Evolutionary conservation across 2,797 vertebrate species (phyloP), one percentile per base, ranked within the genome.

Genomic region (Spinus pinus): DNA sequence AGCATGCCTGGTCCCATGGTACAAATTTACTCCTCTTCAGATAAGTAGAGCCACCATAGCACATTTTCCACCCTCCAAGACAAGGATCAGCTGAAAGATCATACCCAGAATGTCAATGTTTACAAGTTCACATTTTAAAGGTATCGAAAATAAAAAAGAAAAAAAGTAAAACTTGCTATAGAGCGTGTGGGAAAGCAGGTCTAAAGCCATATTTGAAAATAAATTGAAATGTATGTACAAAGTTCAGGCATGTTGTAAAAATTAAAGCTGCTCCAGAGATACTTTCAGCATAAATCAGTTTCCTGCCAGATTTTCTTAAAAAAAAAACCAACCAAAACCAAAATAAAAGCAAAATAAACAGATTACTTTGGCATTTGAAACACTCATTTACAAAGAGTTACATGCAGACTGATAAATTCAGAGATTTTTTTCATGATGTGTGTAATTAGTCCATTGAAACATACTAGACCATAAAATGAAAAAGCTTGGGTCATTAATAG

Each of bases 181-280:
- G 39, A 17, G 15, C 3, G 2, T 8, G 25, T 56, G 20, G 27
- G 41, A 82, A 93, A 95, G n/a, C 33, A 66, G 6, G 15, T 64
- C 56, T 85, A 77, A 84, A 95, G 66, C 9, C 11, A 5, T 57
- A 39, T 27, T 49, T 83, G 35, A 90, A 89, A 73, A 64, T 10
- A 72, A 80, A 65, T 73, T 79, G 64, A 31, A 73, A 75, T 6
- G 8, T 54, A 39, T 30, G 4, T 70, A 82, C n/a, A 81, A 92
- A 94, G 79, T 69, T 77, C 53, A 94, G 73, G 39, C 62, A 92
- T 56, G 41, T 2, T 47, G 22, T 80, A 94, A 91, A 93, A 92
- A 82, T 73, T 62, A 94, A 83, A 96, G 61, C 54, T 90, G 57
- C 41, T 92, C 41, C 73, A 86, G 33, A 72, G 31, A 44, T 37